These are phyloP conservation scores for Melospiza georgiana DNA, from an alignment of 2,113 vertebrate species.

Conservation along the genomic window DNA sequence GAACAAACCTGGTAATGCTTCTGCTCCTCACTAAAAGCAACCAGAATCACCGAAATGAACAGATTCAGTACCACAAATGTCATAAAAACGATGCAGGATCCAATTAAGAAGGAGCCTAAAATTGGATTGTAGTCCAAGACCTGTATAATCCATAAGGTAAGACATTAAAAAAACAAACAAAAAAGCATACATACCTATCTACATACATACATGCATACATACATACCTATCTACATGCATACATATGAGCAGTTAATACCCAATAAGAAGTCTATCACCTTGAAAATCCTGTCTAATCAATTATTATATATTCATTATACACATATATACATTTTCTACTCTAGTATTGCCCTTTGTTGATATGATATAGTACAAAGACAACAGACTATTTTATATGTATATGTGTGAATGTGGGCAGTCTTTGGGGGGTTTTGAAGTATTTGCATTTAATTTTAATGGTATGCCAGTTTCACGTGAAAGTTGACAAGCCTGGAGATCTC, in stretches of 20 bases:
- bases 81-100: conserved; percentile 95
- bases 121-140: conserved; percentile 90
- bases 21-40: conserved; percentile 93
- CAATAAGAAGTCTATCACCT: not conserved
- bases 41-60: conserved; percentile 94
- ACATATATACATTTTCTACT: not conserved
- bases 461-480: not conserved
- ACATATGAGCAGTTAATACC: not conserved
- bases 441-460: not conserved
- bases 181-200: not conserved
- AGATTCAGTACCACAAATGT: conserved; percentile 96
- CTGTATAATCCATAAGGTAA: conserved; percentile 64
- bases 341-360: not conserved
- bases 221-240: no score
- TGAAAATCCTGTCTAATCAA: not conserved
- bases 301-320: not conserved
- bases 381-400: not conserved
- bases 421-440: not conserved
- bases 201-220: no score
- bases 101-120: conserved; percentile 90
- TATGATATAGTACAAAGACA: not conserved
- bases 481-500: not conserved
- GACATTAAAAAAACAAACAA: not conserved
- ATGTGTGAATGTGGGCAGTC: not conserved
- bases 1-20: conserved; percentile 84